Evolutionary conservation across 2,888 invertebrate species (phyloP), one percentile per base, ranked within the genome.

Genomic region (Andrena haemorrhoa): DNA sequence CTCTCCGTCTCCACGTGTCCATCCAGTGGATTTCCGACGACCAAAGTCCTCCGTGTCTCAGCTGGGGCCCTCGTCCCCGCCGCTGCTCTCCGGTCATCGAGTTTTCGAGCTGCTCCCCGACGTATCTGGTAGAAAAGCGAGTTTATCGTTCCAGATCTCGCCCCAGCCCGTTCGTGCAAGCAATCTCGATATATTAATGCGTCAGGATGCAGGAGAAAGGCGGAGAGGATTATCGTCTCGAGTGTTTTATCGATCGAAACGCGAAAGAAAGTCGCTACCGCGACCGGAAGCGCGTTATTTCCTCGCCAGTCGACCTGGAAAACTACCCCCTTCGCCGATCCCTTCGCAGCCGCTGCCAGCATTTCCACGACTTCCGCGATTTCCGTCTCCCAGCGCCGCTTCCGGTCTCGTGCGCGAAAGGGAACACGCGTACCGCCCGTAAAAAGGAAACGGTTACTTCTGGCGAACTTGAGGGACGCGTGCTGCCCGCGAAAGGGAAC

Each of bases 191-290:
- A 10, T 56, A 79, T 84, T 79, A 75, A 82, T 78, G 66, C 78
- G 71, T 78, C 63, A 20, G 58, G 64, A 69, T 35, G 26, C 31
- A 35, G 8, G 53, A 33, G 33, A 68, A 56, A 29, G 51, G n/a
- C 26, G 69, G 65, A 51, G 58, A 75, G 63, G 70, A 83, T 82
- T 73, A 49, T 65, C 53, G 77, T 53, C 20, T 7, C 53, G 69
- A 61, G 68, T 75, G 77, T 80, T 83, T 84, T 89, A 90, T 90
- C 87, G 89, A 90, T 89, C 23, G 53, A n/a, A 20, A 53, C 53
- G 53, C 87, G 60, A 75, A 41, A 41, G 41, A 41, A 41, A 79
- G 79, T 64, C 56, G 20, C 53, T 3, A 26, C 64, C 68, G 41
- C 41, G 41, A 65, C 51, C 66, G 82, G 73, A 72, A 79, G 68